These are phyloP conservation scores for Cephus spinipes DNA, from an alignment of 2,888 invertebrate species.

Conservation along the genomic window DNA sequence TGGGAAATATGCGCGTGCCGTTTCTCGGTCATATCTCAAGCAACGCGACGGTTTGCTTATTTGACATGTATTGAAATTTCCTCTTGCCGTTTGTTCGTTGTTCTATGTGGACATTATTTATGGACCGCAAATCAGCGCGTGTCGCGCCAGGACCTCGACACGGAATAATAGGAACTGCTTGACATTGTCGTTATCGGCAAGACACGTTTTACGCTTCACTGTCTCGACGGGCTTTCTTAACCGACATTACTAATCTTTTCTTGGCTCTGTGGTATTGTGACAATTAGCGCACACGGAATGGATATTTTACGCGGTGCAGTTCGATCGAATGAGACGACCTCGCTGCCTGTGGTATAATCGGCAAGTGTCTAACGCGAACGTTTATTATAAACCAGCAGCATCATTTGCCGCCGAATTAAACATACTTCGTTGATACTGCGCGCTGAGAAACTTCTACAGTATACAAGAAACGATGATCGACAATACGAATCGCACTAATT, in stretches of 20 bases:
- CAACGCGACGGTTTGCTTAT: not conserved
- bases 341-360: not conserved
- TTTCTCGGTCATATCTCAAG: conserved; percentile 5
- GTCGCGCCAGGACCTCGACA: conserved; percentile 15
- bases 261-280: not conserved
- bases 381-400: not conserved
- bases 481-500: not conserved
- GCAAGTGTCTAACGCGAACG: not conserved
- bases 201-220: not conserved
- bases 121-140: conserved; percentile 6
- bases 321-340: not conserved
- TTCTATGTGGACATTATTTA: conserved; percentile 1
- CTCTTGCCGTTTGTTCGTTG: not conserved
- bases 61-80: not conserved
- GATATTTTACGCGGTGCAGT: not conserved
- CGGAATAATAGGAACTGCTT: not conserved
- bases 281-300: not conserved
- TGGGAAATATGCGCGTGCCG: conserved; percentile 21
- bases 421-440: not conserved
- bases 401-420: not conserved
- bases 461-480: not conserved
- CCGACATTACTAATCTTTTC: not conserved
- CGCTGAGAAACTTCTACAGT: not conserved
- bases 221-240: not conserved
- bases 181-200: not conserved